Base-by-base conservation (phyloP, 2,113 vertebrate species). In the Dromas ardeola region DNA sequence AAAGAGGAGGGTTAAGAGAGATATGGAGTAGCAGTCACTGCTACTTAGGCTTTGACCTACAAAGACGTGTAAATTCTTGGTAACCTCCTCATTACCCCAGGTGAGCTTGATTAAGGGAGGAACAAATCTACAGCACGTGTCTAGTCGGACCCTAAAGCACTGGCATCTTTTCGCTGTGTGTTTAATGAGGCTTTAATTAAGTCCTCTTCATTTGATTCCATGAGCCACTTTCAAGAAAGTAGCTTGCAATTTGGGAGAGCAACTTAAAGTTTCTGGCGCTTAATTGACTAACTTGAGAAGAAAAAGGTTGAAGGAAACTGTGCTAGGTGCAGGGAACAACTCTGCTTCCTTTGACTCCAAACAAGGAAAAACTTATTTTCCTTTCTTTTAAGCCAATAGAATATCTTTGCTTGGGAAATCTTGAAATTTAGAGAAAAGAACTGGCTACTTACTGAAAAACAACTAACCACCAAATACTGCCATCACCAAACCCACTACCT, bases 251-350 rank as follows among this genome's bases (percentile, higher is more conserved):
- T 52, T 56, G 10, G 56, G 34, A 90, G 78, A 27, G 25, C 26
- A 74, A 32, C 18, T 61, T 56, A 23, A 90, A 70, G 3, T 4
- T 81, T 74, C 40, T 62, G 14, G 6, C 40, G 23, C 34, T 81
- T 87, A 81, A 90, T 3, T 61, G 42, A 66, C 20, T 26, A 17
- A 43, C 30, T 43, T 56, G 17, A 59, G 47, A 69, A 69, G 32
- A 86, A 58, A 84, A 67, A 27, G 11, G 3, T 26, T 47, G 11
- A 21, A 61, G 59, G 63, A 70, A 59, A 30, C 7, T 22, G n/a
- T 4, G 36, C 2, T 10, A 2, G 5, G 4, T 9, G 17, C 3
- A 1, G 5, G 34, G 22, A 93, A 38, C 9, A 76, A 27, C 21
- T 62, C 34, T 45, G 9, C 11, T 82, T 30, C 15, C 27, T 88